Percentiles rank a stretch among this genome's conserved stretches.
These are phyloP conservation scores for Danaus chrysippus DNA, from an alignment of 2,888 invertebrate species.

Conservation along the genomic window DNA sequence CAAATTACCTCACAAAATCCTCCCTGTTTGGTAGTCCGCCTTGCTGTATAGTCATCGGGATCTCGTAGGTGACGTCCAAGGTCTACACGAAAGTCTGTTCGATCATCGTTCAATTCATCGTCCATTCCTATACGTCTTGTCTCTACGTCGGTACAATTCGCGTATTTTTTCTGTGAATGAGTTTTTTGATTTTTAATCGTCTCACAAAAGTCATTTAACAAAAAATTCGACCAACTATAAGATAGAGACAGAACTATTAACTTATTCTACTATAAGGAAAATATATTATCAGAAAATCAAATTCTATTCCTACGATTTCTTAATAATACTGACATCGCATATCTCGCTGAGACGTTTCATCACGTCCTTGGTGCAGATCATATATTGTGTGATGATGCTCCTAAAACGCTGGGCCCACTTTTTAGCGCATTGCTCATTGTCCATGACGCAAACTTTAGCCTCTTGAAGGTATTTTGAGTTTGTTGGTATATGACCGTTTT, in stretches of 20 bases:
- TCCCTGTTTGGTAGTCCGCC: slow-evolving; percentile 54
- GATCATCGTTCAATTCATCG: slow-evolving; percentile 33
- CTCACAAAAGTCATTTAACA: background rate
- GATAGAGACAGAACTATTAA: too few species aligned
- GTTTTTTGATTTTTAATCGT: background rate
- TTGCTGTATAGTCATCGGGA: slow-evolving; percentile 64
- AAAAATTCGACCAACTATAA: too few species aligned
- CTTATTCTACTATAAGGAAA: too few species aligned
- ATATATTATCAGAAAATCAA: background rate
- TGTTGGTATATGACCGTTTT: slow-evolving; percentile 47
- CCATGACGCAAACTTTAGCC: slow-evolving; percentile 71
- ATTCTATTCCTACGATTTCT: background rate
- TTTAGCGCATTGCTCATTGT: slow-evolving; percentile 68
- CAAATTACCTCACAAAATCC: slow-evolving; percentile 66
- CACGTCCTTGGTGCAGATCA: slow-evolving; percentile 72
- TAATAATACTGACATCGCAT: slow-evolving; percentile 55
- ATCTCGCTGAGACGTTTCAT: slow-evolving; percentile 66
- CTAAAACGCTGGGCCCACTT: slow-evolving; percentile 69
- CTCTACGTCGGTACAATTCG: slow-evolving; percentile 70
- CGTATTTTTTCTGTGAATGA: slow-evolving; percentile 60
- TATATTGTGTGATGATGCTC: slow-evolving; percentile 63
- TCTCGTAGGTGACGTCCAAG: slow-evolving; percentile 61
- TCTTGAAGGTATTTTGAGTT: slow-evolving; percentile 66
- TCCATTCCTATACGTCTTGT: slow-evolving; percentile 36
- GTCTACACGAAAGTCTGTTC: slow-evolving; percentile 46